Base-by-base conservation (phyloP, 2,888 invertebrate genomes). In the Agriopis leucophaearia region DNA sequence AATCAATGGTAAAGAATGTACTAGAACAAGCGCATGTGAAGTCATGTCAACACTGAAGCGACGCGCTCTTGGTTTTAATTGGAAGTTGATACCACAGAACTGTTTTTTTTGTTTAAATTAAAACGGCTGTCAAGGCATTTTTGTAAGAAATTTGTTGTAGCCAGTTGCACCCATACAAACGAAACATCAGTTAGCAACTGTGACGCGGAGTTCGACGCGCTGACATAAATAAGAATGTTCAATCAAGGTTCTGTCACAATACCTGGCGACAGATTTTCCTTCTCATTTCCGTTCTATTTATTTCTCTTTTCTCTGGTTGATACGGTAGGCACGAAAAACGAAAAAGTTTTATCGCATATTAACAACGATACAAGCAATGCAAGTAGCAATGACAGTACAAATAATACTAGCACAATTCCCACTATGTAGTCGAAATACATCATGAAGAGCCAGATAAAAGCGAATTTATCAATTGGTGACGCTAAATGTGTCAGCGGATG, bases 401-500 rank as follows among this genome's bases (percentile, higher is more conserved):
- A 38, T 9, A 0, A 45, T 45, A 57, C 45, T 45, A 57, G 57
- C 45, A 45, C 47, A 58, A 13, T 59, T 52, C 27, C 40, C 51
- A 45, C 36, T 18, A 36, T 45, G 52, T 18, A 52, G 1, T 50
- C 15, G 13, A 47, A 35, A 56, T 64, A 56, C 60, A 64, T 71
- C 66, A 56, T 65, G 48, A 72, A 66, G 55, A 63, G 59, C 61
- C 62, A 59, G 66, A 69, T 71, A 75, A 75, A 73, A 67, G 76
- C 71, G 69, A 78, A 79, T 78, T 74, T 71, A 75, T 74, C 71
- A 76, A 75, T 66, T 78, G 79, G 78, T 78, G 75, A 75, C 74
- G 79, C 79, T 79, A 81, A 81, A 83, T 77, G 81, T 79, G 81
- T 83, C 80, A 85, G 80, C 84, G 85, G 86, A 85, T 87, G 82